phyloP scores from a whole-genome alignment of 2,797 vertebrate genomes.

The Helostoma temminkii region DNA sequence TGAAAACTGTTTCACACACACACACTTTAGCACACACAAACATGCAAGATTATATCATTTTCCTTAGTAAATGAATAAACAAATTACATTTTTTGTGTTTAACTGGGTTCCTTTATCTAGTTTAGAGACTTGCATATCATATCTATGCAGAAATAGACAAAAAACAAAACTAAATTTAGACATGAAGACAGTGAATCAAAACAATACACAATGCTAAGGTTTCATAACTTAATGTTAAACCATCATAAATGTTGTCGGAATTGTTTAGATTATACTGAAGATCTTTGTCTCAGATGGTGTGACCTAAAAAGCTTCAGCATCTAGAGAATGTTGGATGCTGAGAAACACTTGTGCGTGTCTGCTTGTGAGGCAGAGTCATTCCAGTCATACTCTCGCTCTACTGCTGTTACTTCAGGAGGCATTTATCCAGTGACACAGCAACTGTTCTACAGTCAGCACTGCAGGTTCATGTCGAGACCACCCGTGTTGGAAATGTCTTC shows the following conservation, averaged over 20 bases:
- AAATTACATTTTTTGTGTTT: too few species aligned
- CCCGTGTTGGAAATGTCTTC: slow-evolving; percentile 33
- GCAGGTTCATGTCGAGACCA: slow-evolving; percentile 48
- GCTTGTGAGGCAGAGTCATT: slow-evolving; percentile 54
- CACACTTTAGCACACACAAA: too few species aligned
- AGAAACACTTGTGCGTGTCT: slow-evolving; percentile 69
- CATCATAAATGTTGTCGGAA: slow-evolving; percentile 18
- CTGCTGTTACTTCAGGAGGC: slow-evolving; percentile 42
- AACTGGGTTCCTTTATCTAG: too few species aligned
- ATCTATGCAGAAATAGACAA: too few species aligned
- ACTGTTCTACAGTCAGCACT: slow-evolving; percentile 43
- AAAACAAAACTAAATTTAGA: too few species aligned
- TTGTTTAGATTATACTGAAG: slow-evolving; percentile 8
- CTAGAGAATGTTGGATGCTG: slow-evolving; percentile 52
- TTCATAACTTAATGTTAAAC: too few species aligned
- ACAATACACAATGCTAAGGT: too few species aligned
- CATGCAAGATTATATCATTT: too few species aligned
- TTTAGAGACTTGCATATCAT: too few species aligned
- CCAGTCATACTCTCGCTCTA: slow-evolving; percentile 43
- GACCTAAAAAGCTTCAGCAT: slow-evolving; percentile 51
- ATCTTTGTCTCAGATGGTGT: neutral
- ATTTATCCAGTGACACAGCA: slow-evolving; percentile 31
- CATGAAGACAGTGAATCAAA: too few species aligned
- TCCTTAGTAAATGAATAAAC: too few species aligned
- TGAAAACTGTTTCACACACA: too few species aligned